Percentiles rank a stretch among this genome's conserved stretches.
phyloP scores from a whole-genome alignment of 1,140 invertebrate genomes.

The Drosophila willistoni region DNA sequence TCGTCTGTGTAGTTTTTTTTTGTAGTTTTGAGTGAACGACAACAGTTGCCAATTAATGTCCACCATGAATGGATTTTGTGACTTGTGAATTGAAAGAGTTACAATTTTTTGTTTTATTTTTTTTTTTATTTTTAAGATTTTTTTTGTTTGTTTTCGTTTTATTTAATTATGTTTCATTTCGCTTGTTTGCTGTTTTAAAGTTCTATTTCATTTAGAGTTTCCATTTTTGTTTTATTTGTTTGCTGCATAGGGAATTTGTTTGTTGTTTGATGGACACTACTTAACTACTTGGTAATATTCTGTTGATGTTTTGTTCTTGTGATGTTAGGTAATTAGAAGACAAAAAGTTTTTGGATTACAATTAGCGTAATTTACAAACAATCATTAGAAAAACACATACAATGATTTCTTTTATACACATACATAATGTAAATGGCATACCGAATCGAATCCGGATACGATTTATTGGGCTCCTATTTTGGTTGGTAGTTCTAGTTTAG shows the following conservation, averaged over 20 bases:
- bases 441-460: neutral
- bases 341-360: slow-evolving; percentile 61
- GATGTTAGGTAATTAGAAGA: slow-evolving; percentile 43
- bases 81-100: slow-evolving; percentile 7
- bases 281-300: slow-evolving; percentile 58
- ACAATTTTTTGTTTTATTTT: neutral
- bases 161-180: slow-evolving; percentile 75
- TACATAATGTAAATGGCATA: neutral
- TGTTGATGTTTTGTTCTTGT: slow-evolving; percentile 15
- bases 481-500: slow-evolving; percentile 19
- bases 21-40: slow-evolving; percentile 14
- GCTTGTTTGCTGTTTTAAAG: slow-evolving; percentile 56
- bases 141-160: slow-evolving; percentile 30
- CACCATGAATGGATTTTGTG: slow-evolving; percentile 37
- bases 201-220: slow-evolving; percentile 55
- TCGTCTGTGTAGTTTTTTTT: neutral
- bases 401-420: slow-evolving; percentile 41
- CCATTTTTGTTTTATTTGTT: slow-evolving; percentile 49
- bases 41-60: slow-evolving; percentile 68
- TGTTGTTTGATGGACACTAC: slow-evolving; percentile 61
- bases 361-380: slow-evolving; percentile 60
- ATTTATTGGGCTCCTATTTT: slow-evolving; percentile 1
- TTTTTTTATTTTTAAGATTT: neutral
- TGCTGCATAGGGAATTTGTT: slow-evolving; percentile 53
- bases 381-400: slow-evolving; percentile 54